Percentiles rank a stretch among this genome's conserved stretches.
phyloP scores from a whole-genome alignment of 2,888 invertebrate species.

The Tuberolachnus salignus region DNA sequence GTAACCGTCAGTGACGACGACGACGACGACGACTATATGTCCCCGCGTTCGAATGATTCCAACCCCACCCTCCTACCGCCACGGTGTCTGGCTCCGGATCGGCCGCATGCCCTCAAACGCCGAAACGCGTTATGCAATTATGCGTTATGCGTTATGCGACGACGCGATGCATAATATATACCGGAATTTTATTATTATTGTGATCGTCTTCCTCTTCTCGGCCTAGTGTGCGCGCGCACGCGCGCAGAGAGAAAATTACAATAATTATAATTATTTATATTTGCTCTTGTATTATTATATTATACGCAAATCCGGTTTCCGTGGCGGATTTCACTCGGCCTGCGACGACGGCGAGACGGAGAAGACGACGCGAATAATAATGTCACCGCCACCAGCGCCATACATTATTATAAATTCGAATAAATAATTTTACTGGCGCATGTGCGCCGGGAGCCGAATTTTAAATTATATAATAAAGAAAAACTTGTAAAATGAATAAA shows the following conservation, averaged over 20 bases:
- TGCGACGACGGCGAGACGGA: neutral
- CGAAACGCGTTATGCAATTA: slow-evolving; percentile 21
- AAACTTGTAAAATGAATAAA: too few relatives aligned
- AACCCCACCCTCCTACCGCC: neutral
- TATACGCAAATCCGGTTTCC: slow-evolving; percentile 39
- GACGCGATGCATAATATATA: neutral
- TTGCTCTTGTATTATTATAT: neutral
- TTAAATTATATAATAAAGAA: too few relatives aligned
- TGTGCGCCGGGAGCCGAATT: too few relatives aligned
- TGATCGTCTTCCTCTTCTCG: neutral
- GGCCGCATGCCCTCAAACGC: neutral
- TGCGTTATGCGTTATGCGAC: neutral
- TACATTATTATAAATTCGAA: too few relatives aligned
- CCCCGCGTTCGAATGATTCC: neutral
- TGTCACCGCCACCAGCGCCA: neutral
- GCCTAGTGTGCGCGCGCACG: slow-evolving; percentile 1
- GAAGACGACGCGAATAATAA: slow-evolving; percentile 2
- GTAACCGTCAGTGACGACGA: too few relatives aligned
- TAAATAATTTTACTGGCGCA: too few relatives aligned
- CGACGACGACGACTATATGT: too few relatives aligned
- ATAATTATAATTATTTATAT: too few relatives aligned
- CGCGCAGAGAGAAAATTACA: too few relatives aligned
- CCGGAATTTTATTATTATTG: too few relatives aligned
- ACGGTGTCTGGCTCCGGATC: slow-evolving; percentile 9
- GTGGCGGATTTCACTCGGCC: slow-evolving; percentile 39